Evolutionary conservation across 2,888 invertebrate genomes (phyloP).

Genomic region (Drosophila quasianomalipes): DNA sequence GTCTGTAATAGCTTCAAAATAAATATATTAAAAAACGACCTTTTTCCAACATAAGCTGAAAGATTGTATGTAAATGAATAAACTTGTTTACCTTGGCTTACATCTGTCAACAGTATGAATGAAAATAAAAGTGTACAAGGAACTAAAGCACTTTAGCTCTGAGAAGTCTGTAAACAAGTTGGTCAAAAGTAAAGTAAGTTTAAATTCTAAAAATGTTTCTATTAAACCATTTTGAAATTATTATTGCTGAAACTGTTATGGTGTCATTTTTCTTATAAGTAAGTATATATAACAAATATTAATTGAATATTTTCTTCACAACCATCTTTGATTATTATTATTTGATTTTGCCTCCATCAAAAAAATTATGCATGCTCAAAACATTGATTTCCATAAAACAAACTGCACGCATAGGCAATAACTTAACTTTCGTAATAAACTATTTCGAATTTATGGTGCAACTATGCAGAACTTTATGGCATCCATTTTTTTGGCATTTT

Average conservation of each 20-base stretch:
- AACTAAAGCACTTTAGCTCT: background rate
- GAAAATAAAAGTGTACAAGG: background rate
- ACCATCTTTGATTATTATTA: background rate
- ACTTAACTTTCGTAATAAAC: background rate
- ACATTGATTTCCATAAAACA: background rate
- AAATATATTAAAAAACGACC: conserved; percentile 1
- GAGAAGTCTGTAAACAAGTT: background rate
- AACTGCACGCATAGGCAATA: background rate
- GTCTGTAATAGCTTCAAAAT: background rate
- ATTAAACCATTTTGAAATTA: background rate
- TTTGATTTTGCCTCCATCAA: background rate
- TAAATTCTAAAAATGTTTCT: background rate
- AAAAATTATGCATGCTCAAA: background rate
- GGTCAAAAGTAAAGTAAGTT: background rate
- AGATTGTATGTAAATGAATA: background rate
- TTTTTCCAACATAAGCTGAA: background rate
- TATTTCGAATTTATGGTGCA: background rate
- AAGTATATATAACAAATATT: background rate
- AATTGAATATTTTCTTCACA: background rate
- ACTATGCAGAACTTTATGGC: background rate
- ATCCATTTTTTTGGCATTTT: conserved; percentile 2
- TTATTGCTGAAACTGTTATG: background rate
- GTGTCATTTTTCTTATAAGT: background rate
- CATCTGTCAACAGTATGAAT: background rate
- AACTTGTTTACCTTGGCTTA: background rate